A percentile compares a stretch with the other conserved stretches of the same genome.
Evolutionary conservation across 2,888 invertebrate species (phyloP).

Genomic region (Drosophila mulleri): DNA sequence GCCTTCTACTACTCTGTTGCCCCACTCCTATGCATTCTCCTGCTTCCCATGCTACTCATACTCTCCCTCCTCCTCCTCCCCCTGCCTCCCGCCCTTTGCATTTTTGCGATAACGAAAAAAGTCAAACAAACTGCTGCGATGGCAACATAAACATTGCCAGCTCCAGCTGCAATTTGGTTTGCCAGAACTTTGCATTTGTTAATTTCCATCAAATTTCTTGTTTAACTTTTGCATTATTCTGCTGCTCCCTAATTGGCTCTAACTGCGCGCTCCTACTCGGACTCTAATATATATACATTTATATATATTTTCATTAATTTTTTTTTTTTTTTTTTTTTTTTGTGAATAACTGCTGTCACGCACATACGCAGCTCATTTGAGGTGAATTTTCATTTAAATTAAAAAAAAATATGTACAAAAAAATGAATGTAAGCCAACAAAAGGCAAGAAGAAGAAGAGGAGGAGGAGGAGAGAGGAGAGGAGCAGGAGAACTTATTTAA

Average conservation of each 20-base stretch:
- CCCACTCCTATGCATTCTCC: not conserved
- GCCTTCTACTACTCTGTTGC: not conserved
- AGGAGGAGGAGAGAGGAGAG: too few relatives aligned
- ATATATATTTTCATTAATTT: not conserved
- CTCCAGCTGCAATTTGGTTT: slow-evolving; percentile 48
- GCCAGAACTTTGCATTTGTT: slow-evolving; percentile 33
- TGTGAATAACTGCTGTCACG: not conserved
- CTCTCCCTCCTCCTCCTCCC: not conserved
- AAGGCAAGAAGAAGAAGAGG: not conserved
- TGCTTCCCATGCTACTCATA: too few relatives aligned
- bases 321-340: not conserved
- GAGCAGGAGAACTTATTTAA: not conserved
- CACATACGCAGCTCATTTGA: slow-evolving; percentile 21
- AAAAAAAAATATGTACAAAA: not conserved
- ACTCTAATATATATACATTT: not conserved
- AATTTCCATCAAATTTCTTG: slow-evolving; percentile 61
- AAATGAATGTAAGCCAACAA: slow-evolving; percentile 1
- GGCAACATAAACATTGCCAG: slow-evolving; percentile 11
- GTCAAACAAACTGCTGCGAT: slow-evolving; percentile 61
- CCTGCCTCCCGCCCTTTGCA: not conserved
- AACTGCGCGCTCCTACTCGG: slow-evolving; percentile 7
- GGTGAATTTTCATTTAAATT: slow-evolving; percentile 15
- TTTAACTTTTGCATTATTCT: slow-evolving; percentile 36
- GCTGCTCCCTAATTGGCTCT: slow-evolving; percentile 47
- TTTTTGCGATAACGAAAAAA: slow-evolving; percentile 41